Percentiles rank a stretch among this genome's conserved stretches.
phyloP scores from a whole-genome alignment of 2,797 vertebrate species.

The Thamnophis elegans region DNA sequence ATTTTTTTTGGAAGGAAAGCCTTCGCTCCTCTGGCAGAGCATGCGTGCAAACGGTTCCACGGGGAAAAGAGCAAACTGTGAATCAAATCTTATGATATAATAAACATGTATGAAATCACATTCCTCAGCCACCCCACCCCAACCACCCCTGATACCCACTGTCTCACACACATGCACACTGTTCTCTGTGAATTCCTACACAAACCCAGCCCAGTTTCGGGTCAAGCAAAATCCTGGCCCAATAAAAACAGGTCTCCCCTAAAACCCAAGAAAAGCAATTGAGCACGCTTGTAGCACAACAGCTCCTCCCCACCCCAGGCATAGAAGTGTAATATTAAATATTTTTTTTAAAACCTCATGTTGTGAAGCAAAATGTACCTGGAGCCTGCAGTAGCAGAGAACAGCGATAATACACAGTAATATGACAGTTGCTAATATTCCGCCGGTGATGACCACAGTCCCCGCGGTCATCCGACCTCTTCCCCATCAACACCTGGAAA shows the following conservation, averaged over 20 bases:
- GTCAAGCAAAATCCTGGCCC: background rate
- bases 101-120: background rate
- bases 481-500: slow-evolving; percentile 93
- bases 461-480: slow-evolving; percentile 98
- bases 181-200: background rate
- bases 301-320: background rate
- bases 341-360: background rate
- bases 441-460: slow-evolving; percentile 98
- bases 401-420: slow-evolving; percentile 93
- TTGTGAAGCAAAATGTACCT: slow-evolving; percentile 78
- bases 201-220: background rate
- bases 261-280: background rate
- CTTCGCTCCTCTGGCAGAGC: background rate
- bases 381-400: slow-evolving; percentile 95
- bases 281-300: background rate
- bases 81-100: background rate
- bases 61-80: background rate
- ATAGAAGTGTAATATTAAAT: background rate
- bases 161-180: background rate
- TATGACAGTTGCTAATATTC: slow-evolving; percentile 96
- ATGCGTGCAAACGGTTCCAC: background rate
- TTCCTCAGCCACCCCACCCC: background rate
- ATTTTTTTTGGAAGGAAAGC: background rate
- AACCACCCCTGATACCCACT: too few species aligned
- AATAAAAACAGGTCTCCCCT: background rate